phyloP scores from a whole-genome alignment of 2,888 invertebrate genomes.

The Lasioglossum pauxillum region DNA sequence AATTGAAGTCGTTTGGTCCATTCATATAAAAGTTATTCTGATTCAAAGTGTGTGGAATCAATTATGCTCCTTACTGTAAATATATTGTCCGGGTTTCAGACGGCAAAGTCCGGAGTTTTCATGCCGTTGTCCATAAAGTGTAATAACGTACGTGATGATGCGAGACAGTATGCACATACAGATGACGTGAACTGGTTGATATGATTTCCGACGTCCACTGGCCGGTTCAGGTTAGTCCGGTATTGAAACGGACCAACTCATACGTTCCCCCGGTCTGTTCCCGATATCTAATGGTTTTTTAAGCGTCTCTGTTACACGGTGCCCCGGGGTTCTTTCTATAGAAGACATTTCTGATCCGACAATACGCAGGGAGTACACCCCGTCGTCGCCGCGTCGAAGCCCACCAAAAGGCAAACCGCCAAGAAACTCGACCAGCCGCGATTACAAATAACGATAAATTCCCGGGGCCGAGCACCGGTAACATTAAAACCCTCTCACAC shows the following conservation, averaged over 20 bases:
- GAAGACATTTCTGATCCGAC: conserved; percentile 22
- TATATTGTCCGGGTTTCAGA: too few species aligned
- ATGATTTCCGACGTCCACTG: background rate
- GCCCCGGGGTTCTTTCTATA: conserved; percentile 7
- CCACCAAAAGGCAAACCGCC: conserved; percentile 53
- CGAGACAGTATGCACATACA: too few species aligned
- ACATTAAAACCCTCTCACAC: conserved; percentile 84
- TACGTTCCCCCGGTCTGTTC: conserved; percentile 3
- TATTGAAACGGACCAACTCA: background rate
- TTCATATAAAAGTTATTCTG: too few species aligned
- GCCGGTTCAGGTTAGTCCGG: background rate
- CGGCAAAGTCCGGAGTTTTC: too few species aligned
- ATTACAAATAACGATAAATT: conserved; percentile 82
- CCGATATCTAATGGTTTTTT: conserved; percentile 37
- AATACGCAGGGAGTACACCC: conserved; percentile 20
- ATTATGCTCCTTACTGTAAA: too few species aligned
- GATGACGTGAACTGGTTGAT: background rate
- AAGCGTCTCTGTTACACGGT: conserved; percentile 9
- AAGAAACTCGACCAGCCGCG: conserved; percentile 68
- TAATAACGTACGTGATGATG: too few species aligned
- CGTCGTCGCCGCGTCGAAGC: conserved; percentile 16
- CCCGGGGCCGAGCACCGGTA: conserved; percentile 70
- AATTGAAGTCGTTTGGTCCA: too few species aligned
- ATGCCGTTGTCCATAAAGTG: too few species aligned
- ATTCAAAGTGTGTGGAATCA: too few species aligned